phyloP scores from a whole-genome alignment of 2,113 vertebrate species.

The Pristiophorus japonicus region DNA sequence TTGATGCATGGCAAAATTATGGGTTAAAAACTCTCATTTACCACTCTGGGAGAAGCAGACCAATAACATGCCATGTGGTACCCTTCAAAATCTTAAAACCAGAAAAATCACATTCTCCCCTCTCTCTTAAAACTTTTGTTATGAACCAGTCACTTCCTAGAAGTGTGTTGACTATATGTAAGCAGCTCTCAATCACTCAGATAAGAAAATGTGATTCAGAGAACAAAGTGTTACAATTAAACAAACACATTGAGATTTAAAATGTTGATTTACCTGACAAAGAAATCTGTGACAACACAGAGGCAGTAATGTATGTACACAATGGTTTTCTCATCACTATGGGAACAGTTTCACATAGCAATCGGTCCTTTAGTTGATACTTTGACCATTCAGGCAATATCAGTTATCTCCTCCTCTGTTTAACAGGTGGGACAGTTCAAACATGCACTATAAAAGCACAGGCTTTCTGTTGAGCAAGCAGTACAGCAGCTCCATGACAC shows the following conservation, averaged over 20 bases:
- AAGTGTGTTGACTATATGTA: background rate
- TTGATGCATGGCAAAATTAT: background rate
- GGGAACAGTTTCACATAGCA: background rate
- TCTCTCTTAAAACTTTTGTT: background rate
- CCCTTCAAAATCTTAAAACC: background rate
- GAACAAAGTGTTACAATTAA: background rate
- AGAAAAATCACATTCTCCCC: background rate
- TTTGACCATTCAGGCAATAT: background rate
- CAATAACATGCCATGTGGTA: background rate
- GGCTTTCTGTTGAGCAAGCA: background rate
- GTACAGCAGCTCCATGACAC: background rate
- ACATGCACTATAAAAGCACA: background rate
- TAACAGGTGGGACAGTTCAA: background rate
- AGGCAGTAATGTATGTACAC: background rate
- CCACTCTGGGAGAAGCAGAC: background rate
- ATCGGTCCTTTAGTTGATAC: background rate
- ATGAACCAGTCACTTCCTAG: background rate
- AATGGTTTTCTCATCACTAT: background rate
- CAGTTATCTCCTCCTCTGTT: background rate
- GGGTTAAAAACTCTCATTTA: background rate
- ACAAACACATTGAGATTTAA: background rate
- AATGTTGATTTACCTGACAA: background rate
- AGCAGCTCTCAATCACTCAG: background rate
- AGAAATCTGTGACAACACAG: background rate
- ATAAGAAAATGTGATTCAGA: background rate